These are phyloP conservation scores for Pachymerium ferrugineum DNA, from an alignment of 2,888 invertebrate species.

Conservation along the genomic window DNA sequence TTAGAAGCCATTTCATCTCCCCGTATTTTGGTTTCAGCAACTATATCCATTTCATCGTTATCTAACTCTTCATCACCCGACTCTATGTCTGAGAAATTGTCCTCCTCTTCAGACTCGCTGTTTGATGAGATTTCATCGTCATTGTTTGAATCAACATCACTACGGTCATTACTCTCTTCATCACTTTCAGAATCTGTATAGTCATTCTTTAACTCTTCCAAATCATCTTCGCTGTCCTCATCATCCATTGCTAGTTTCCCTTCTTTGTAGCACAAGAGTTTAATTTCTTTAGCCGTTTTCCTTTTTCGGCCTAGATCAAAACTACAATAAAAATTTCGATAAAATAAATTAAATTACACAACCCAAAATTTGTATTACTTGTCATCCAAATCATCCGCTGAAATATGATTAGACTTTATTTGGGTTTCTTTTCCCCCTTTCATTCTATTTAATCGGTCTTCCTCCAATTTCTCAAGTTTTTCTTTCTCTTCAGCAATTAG, in stretches of 20 bases:
- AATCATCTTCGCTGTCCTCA: slow-evolving; percentile 44
- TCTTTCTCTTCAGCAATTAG: slow-evolving; percentile 71
- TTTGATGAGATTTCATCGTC: slow-evolving; percentile 41
- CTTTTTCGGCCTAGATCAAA: slow-evolving; percentile 54
- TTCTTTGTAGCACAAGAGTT: slow-evolving; percentile 3
- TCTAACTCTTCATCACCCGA: not conserved
- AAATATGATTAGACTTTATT: slow-evolving; percentile 54
- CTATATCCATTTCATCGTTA: not conserved
- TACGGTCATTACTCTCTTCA: slow-evolving; percentile 36
- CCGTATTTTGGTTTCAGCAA: not conserved
- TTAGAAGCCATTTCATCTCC: not conserved
- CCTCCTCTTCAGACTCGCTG: slow-evolving; percentile 40
- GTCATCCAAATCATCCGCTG: slow-evolving; percentile 82
- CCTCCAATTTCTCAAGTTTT: slow-evolving; percentile 69
- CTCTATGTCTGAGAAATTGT: slow-evolving; percentile 36
- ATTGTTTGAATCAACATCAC: slow-evolving; percentile 41
- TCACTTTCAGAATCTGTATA: slow-evolving; percentile 35
- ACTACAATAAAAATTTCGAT: slow-evolving; percentile 31
- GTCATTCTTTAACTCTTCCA: slow-evolving; percentile 40
- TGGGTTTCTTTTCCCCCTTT: slow-evolving; percentile 49
- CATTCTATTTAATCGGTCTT: slow-evolving; percentile 73
- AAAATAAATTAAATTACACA: not conserved
- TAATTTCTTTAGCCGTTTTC: not conserved
- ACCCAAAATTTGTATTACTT: slow-evolving; percentile 48
- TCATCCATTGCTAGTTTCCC: slow-evolving; percentile 43